Percentiles rank a stretch among this genome's conserved stretches.
Conservation (phyloP, 2,797 vertebrate genomes). For the Manis javanica region DNA sequence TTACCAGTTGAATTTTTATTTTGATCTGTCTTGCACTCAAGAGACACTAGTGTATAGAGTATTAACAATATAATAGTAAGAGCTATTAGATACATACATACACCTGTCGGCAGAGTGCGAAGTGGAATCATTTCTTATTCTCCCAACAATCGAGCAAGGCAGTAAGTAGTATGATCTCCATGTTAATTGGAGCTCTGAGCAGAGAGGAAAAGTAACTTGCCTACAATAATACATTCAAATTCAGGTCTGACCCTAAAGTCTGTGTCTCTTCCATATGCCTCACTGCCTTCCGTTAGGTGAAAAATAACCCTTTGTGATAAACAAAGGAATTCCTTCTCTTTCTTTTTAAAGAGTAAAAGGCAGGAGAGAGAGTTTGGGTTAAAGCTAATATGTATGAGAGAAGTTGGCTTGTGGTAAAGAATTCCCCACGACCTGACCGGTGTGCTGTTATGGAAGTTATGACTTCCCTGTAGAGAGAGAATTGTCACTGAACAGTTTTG, state of each 20-base stretch:
- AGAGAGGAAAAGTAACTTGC: background rate
- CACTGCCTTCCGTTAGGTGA: background rate
- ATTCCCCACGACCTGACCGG: background rate
- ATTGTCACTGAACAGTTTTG: background rate
- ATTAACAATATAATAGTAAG: background rate
- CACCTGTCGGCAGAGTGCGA: background rate
- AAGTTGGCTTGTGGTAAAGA: background rate
- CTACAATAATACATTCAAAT: background rate
- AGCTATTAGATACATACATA: background rate
- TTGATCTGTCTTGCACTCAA: background rate
- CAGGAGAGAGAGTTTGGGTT: background rate
- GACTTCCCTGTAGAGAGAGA: background rate
- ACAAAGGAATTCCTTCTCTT: background rate
- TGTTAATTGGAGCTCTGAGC: background rate
- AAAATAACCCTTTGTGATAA: background rate
- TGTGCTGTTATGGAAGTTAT: background rate
- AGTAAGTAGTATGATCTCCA: background rate
- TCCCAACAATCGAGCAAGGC: background rate
- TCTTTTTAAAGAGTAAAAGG: background rate
- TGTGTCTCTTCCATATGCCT: background rate
- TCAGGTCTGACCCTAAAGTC: background rate
- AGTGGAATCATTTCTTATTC: conserved; percentile 21
- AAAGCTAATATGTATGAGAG: background rate
- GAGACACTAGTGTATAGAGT: background rate
- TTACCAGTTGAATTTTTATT: background rate